Conservation (phyloP, 2,113 vertebrate genomes). For the Pelodiscus sinensis region DNA sequence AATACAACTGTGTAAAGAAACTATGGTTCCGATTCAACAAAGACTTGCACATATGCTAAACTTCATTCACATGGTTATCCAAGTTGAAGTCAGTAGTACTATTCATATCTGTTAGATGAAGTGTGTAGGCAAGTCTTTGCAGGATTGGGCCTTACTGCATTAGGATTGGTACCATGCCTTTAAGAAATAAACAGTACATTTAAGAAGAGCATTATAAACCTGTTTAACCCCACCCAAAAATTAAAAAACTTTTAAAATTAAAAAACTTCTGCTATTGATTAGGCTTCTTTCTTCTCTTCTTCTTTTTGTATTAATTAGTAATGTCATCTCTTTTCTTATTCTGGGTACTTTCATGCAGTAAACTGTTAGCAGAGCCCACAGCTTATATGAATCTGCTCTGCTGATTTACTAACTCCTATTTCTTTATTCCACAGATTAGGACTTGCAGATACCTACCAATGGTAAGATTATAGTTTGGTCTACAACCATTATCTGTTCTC, state of each 20-base stretch:
- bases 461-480: slow-evolving; percentile 80
- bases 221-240: neutral
- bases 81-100: neutral
- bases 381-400: neutral
- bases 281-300: neutral
- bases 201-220: neutral
- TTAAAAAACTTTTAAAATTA: too few relatives aligned
- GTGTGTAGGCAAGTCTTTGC: neutral
- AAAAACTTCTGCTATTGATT: neutral
- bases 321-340: neutral
- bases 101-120: neutral
- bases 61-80: neutral
- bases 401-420: slow-evolving; percentile 26
- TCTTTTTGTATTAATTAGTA: neutral
- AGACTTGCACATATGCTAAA: neutral
- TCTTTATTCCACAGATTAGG: slow-evolving; percentile 82
- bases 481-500: neutral
- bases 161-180: neutral
- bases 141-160: neutral
- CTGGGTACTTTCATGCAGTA: neutral
- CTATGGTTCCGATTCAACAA: neutral
- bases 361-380: neutral
- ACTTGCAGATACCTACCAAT: slow-evolving; percentile 87
- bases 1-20: neutral
- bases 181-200: neutral